Base-by-base conservation (phyloP, 2,797 vertebrate genomes). In the Synaphobranchus kaupii region DNA sequence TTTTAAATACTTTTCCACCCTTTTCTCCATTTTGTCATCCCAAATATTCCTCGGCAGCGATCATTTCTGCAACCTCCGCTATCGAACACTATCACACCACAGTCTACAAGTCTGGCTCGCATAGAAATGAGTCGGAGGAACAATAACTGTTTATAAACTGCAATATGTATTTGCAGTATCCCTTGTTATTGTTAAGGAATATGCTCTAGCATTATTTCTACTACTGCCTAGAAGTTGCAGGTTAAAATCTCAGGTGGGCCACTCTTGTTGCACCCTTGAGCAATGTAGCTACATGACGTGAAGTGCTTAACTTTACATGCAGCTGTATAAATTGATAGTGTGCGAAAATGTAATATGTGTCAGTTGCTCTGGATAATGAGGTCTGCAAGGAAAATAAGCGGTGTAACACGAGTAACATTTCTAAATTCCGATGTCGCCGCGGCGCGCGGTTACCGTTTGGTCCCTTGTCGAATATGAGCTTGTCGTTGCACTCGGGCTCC, bases 401-500 rank as follows among this genome's bases (percentile, higher is more conserved):
- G 5, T 44, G 39, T 44, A 44, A 47, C 34, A 15, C 39, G 10
- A 71, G 58, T 68, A 39, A 44, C 39, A 39, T 39, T 15, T 17
- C 8, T 34, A 56, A 47, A 52, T 85, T 8, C 60, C 39, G 44
- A 47, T n/a, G 54, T 10, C 20, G 28, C 34, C 9, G 48, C 60
- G 66, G 28, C 48, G 25, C 31, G 10, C 1, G 1, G 90, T 95
- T 89, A 97, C 97, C 96, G 0, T 97, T 96, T 56, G 95, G 94
- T 87, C 95, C 94, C 85, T 97, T 96, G 85, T 97, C 95, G 84
- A 98, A 98, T 91, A 98, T 93, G 25, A 98, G 97, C 20, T 91
- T 96, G 91, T 98, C 97, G 0, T 98, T 98, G 91, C 97, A 98
- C 83, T 98, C 97, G 3, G 97, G 97, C 86, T 97, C 96, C 0